phyloP scores from a whole-genome alignment of 1,140 invertebrate genomes.

The Acyrthosiphon pisum region DNA sequence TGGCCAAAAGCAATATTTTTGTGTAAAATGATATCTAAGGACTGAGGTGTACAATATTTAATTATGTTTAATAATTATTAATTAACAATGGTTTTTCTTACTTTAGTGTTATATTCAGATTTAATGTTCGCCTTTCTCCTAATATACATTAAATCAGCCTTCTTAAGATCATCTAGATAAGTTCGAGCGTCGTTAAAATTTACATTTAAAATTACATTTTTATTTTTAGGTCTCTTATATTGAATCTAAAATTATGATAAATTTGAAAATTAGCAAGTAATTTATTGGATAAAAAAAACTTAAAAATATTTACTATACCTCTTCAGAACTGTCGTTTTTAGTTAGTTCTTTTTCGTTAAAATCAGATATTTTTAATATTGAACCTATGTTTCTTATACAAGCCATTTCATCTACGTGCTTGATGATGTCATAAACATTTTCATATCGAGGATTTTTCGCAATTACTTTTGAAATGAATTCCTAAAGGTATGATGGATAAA shows the following conservation, averaged over 20 bases:
- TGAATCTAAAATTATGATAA: neutral
- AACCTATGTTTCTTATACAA: neutral
- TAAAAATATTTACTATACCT: neutral
- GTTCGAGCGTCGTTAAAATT: neutral
- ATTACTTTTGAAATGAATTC: conserved; percentile 5
- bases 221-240: neutral
- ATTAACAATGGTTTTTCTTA: neutral
- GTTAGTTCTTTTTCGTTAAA: neutral
- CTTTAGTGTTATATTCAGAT: neutral
- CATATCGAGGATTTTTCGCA: neutral
- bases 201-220: neutral
- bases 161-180: neutral
- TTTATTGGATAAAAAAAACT: neutral
- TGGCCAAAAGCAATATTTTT: too few species aligned
- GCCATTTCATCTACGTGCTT: neutral
- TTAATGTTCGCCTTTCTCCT: neutral
- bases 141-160: neutral
- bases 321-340: neutral
- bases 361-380: neutral
- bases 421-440: neutral
- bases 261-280: neutral
- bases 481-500: neutral
- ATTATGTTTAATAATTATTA: neutral
- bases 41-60: too few species aligned
- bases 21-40: too few species aligned